Evolutionary conservation across 1,140 invertebrate genomes (phyloP), one percentile per base, ranked within the genome.

Genomic region (Tetraneura akinire): DNA sequence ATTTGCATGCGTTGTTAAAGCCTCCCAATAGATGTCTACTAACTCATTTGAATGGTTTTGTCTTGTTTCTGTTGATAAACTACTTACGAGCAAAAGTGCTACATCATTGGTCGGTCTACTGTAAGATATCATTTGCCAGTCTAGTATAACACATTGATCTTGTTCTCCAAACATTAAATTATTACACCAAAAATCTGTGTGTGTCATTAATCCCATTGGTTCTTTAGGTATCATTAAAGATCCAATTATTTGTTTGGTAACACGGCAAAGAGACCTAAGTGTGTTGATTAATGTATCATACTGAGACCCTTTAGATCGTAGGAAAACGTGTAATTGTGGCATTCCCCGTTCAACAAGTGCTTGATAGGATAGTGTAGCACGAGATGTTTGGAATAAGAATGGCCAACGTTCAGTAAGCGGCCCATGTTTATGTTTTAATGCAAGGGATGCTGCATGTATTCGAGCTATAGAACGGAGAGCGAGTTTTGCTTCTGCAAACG

Each of bases 41-140:
- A 94, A 85, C 0, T 85, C 83, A 13, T 89, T 86, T 0, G 89
- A 90, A 81, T 90, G 87, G 18, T 87, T 83, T 37, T 91, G 88
- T 32, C 92, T 86, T 66, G 92, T 83, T 83, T 92, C 90, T 0
- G 91, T 91, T 0, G 91, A 89, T 37, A 93, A 86, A 1, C 92
- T 93, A 80, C 91, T 93, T n/a, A 93, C 88, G 4, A 94, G 84
- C n/a, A 94, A 85, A 29, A 94, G 84, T 1, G 93, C 92, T 0
- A 94, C 86, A 84, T 94, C 93, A 83, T 93, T 93, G n/a, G 90
- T 92, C 1, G 91, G 90, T 81, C 90, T 86, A 76, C 91, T 92
- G 81, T 92, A 90, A 0, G 92, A 92, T 71, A 93, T 91, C 92
- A 94, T 93, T 87, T 94, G 92, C 92, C 92, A 94, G 84, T 93